Evolutionary conservation across 2,797 vertebrate genomes (phyloP), one percentile per base, ranked within the genome.

Genomic region (Streptopelia turtur): DNA sequence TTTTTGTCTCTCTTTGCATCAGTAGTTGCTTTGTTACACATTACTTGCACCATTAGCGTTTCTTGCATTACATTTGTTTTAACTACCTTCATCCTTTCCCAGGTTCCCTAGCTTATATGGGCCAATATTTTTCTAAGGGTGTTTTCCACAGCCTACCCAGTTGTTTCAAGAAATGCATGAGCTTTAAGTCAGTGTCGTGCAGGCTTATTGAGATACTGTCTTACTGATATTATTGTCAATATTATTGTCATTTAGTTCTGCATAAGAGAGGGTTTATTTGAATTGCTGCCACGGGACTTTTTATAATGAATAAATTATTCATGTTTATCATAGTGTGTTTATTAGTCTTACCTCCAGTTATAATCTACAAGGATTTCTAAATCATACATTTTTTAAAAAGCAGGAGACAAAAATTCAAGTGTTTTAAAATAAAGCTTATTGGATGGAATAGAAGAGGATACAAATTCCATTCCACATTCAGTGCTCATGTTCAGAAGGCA

Each of bases 11-110:
- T 56, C 25, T 16, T n/a, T 83, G 35, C 47, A 66, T 92, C 45
- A 60, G 13, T 81, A 43, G 43, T 66, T 82, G 24, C 15, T 79
- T 79, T 80, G 27, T 70, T 59, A 14, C 27, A 12, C 7, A 5
- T 90, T 66, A 50, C 2, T 2, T 77, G 22, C 15, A 21, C 37
- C 7, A 2, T 49, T 83, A 81, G 20, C 0, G 0, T n/a, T 88
- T 81, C 31, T 83, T 86, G 28, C 25, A n/a, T 68, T 60, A 64
- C 60, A 60, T 79, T 30, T 72, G 23, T 35, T 86, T 43, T n/a
- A 59, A 27, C 13, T 88, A 7, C 35, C 7, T 75, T 87, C 25
- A 35, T 87, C 27, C 39, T 86, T 83, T 74, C 20, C 37, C 56
- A 47, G 33, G 77, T 49, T 66, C 37, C 21, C n/a, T 43, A 35